A percentile compares a stretch with the other conserved stretches of the same genome.
phyloP scores from a whole-genome alignment of 2,113 vertebrate species.

The Scomber colias region DNA sequence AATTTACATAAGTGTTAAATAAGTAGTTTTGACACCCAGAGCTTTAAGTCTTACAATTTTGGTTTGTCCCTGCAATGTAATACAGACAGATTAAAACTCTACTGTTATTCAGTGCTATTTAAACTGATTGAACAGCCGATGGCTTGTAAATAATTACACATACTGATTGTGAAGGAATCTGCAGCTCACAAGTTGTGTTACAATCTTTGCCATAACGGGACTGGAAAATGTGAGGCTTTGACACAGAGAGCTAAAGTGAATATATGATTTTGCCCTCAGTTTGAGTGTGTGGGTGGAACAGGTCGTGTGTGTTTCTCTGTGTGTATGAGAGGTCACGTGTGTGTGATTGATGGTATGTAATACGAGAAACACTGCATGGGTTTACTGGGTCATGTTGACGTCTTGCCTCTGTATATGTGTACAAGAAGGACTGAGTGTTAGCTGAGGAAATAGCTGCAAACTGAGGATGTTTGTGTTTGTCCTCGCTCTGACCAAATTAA shows the following conservation, averaged over 20 bases:
- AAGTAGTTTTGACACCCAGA: background rate
- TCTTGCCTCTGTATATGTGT: constrained; percentile 18
- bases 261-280: background rate
- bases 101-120: background rate
- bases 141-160: constrained; percentile 23
- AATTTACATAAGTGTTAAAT: background rate
- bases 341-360: constrained; percentile 20
- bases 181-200: background rate
- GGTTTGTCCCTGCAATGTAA: background rate
- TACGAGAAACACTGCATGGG: constrained; percentile 26
- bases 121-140: constrained; percentile 28
- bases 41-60: background rate
- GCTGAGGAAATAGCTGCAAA: background rate
- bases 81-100: constrained; percentile 19
- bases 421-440: background rate
- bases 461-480: too few relatives aligned
- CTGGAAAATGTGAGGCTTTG: constrained; percentile 11
- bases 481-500: background rate
- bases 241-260: background rate
- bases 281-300: constrained; percentile 6
- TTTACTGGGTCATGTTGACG: constrained; percentile 32
- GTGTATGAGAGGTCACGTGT: background rate
- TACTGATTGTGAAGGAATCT: constrained; percentile 9
- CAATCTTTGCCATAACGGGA: constrained; percentile 33
- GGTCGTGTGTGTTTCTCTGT: constrained; percentile 8